These are phyloP conservation scores for Lethenteron camtschaticum DNA, from an alignment of 2,113 vertebrate genomes.

Conservation along the genomic window DNA sequence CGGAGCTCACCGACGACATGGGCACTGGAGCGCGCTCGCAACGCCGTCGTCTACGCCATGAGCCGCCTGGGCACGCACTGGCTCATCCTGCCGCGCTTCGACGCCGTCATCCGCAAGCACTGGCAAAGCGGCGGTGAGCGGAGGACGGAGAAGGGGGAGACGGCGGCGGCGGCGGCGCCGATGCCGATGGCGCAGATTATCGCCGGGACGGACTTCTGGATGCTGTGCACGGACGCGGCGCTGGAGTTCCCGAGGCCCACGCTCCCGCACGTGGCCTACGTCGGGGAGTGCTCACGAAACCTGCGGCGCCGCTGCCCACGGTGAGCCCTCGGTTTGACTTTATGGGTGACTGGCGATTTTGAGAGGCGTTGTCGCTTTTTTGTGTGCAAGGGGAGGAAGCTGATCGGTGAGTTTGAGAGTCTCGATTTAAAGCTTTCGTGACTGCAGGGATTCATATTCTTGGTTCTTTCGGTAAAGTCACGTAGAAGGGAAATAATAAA, in stretches of 20 bases:
- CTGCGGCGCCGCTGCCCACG: slow-evolving; percentile 60
- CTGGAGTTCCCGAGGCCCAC: slow-evolving; percentile 91
- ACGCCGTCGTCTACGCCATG: slow-evolving; percentile 58
- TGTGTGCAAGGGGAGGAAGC: too few relatives aligned
- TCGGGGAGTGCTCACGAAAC: slow-evolving; percentile 90
- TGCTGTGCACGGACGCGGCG: slow-evolving; percentile 87
- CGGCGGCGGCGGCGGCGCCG: slow-evolving; percentile 25
- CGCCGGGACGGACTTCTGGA: slow-evolving; percentile 75
- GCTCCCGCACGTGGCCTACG: slow-evolving; percentile 82
- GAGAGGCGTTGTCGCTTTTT: too few relatives aligned
- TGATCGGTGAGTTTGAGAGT: too few relatives aligned
- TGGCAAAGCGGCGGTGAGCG: too few relatives aligned
- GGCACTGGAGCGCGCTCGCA: slow-evolving; percentile 54
- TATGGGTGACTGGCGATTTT: too few relatives aligned
- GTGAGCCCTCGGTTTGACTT: slow-evolving; percentile 25
- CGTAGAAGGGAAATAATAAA: too few relatives aligned
- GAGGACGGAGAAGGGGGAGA: too few relatives aligned
- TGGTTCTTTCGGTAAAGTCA: too few relatives aligned
- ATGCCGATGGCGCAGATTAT: slow-evolving; percentile 74
- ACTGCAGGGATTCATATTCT: too few relatives aligned
- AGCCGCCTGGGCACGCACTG: slow-evolving; percentile 74
- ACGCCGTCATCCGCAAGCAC: slow-evolving; percentile 73
- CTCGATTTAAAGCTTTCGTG: too few relatives aligned
- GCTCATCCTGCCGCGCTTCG: slow-evolving; percentile 76
- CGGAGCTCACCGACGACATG: slow-evolving; percentile 80